phyloP scores from a whole-genome alignment of 2,797 vertebrate genomes.

The Megalops cyprinoides region DNA sequence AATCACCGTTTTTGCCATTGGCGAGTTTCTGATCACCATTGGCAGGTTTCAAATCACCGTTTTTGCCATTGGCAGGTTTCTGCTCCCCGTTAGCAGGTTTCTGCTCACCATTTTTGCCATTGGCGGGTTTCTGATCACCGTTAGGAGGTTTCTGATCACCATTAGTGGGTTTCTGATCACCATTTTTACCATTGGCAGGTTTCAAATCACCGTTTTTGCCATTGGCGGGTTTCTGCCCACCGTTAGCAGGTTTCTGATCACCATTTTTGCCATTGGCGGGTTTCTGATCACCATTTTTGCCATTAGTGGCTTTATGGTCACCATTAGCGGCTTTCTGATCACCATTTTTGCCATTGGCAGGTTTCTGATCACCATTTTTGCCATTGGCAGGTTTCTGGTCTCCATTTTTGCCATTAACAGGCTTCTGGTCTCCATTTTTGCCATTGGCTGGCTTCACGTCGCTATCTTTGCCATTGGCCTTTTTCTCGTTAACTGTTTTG shows the following conservation, averaged over 20 bases:
- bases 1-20: slow-evolving; percentile 61
- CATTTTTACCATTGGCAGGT: slow-evolving; percentile 52
- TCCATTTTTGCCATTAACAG: slow-evolving; percentile 16
- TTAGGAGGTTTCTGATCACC: too few relatives aligned
- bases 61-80: slow-evolving; percentile 11
- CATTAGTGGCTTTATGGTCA: not conserved
- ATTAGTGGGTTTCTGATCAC: slow-evolving; percentile 20
- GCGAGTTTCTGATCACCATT: slow-evolving; percentile 38
- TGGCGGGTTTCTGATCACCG: not conserved
- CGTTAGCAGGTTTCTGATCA: slow-evolving; percentile 61
- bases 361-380: not conserved
- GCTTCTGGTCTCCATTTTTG: not conserved
- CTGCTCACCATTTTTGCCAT: slow-evolving; percentile 51
- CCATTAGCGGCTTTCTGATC: not conserved
- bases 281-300: not conserved
- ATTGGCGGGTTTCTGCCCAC: slow-evolving; percentile 49
- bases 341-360: slow-evolving; percentile 24
- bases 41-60: slow-evolving; percentile 7
- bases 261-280: slow-evolving; percentile 49
- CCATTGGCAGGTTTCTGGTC: slow-evolving; percentile 18
- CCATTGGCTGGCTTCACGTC: slow-evolving; percentile 17
- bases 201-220: slow-evolving; percentile 61
- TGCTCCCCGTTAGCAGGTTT: slow-evolving; percentile 14
- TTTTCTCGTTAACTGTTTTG: slow-evolving; percentile 31
- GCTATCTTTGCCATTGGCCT: slow-evolving; percentile 28